Conservation (phyloP, 2,797 vertebrate genomes). For the Bradypus variegatus region DNA sequence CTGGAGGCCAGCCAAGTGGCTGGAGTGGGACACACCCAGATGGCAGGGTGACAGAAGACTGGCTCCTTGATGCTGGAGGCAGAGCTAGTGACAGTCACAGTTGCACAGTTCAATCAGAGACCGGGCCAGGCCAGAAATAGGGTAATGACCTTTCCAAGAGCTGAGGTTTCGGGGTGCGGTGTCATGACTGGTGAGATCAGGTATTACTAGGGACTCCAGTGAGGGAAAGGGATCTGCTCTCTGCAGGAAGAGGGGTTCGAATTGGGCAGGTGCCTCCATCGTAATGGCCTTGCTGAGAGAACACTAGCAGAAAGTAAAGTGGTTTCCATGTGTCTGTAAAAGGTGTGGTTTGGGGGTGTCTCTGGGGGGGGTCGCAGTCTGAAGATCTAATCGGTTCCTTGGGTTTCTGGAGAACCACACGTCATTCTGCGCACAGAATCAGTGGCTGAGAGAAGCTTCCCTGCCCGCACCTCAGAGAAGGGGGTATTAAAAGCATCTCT, state of each 20-base stretch:
- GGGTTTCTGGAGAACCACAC: conserved; percentile 21
- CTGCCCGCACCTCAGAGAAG: conserved; percentile 20
- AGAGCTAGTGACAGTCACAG: conserved; percentile 57
- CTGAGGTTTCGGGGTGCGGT: conserved; percentile 61
- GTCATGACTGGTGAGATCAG: conserved; percentile 48
- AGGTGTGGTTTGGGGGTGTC: neutral
- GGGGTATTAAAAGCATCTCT: conserved; percentile 40
- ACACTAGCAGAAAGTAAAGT: neutral
- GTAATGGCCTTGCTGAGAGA: neutral
- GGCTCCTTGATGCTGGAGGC: conserved; percentile 38
- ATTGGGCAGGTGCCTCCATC: neutral
- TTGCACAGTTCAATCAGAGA: conserved; percentile 51
- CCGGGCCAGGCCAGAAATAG: conserved; percentile 61
- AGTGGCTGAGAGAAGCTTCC: neutral
- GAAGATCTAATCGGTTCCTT: neutral
- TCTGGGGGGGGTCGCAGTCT: neutral
- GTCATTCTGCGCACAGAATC: neutral
- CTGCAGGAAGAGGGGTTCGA: neutral
- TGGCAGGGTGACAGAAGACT: conserved; percentile 49
- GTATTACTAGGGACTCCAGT: conserved; percentile 43
- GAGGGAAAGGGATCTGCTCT: neutral
- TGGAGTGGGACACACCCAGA: conserved; percentile 2
- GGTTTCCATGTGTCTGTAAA: neutral
- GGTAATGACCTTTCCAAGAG: conserved; percentile 62
- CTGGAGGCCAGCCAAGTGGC: conserved; percentile 43